Base-by-base conservation (phyloP, 2,797 vertebrate genomes). In the Dromococcyx pavoninus region DNA sequence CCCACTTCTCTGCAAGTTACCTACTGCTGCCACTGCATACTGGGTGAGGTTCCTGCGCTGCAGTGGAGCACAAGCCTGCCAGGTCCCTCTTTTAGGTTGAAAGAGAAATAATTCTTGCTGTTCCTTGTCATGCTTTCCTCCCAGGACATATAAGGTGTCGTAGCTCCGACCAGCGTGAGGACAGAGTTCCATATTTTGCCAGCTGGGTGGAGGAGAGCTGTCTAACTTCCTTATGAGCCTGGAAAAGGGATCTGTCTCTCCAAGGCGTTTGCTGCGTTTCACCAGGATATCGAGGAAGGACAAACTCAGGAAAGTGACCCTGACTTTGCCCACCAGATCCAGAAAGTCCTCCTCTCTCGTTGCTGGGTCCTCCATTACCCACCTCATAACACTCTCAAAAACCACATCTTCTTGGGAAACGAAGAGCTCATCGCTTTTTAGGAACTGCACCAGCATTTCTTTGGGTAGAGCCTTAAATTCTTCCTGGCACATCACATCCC, bases 1-100 rank as follows among this genome's bases (percentile, higher is more conserved):
- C 37, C 71, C 66, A 35, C 30, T 50, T 70, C 19, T 79, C 41
- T 33, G 8, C 4, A 12, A 85, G 94, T 99, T 99, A 99, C 99
- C 99, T 98, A 98, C 98, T 97, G 98, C 98, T 94, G 98, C 98
- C 72, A 99, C 98, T 1, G 98, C 98, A 33, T 98, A 99, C 73
- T 99, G 98, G 17, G 98, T 99, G 86, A 99, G 98, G 96, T 99
- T 99, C 96, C 97, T 99, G 96, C 98, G 98, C 95, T 98, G 97
- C 81, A 99, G 96, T 5, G 99, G 98, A n/a, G 98, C 96, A 76
- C 98, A 98, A 71, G 95, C 95, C 91, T 98, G 97, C 99, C 99
- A 99, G 84, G 96, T 82, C 27, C 98, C 97, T 41, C 97, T 98
- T 84, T 95, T 97, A 17, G 99, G 98, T 41, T 98, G 97, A 93